Conservation (phyloP, 2,888 invertebrate species). For the Hydriomena furcata region DNA sequence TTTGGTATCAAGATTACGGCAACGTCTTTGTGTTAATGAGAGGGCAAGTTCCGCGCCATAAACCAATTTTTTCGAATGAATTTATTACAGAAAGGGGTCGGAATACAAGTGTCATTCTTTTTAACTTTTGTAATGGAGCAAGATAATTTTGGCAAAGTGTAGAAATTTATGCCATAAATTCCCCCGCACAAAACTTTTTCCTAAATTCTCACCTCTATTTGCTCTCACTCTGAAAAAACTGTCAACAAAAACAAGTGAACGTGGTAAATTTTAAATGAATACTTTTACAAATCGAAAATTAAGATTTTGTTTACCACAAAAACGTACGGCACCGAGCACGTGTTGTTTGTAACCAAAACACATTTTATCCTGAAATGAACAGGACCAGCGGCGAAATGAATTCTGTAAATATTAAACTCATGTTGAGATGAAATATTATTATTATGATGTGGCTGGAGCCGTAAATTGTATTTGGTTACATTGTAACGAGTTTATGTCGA, state of each 20-base stretch:
- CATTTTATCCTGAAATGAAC: conserved; percentile 54
- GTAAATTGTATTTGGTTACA: conserved; percentile 80
- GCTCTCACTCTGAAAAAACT: conserved; percentile 19
- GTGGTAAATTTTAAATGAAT: conserved; percentile 32
- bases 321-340: conserved; percentile 39
- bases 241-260: conserved; percentile 25
- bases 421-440: conserved; percentile 71
- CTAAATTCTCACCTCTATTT: conserved; percentile 22
- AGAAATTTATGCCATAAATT: conserved; percentile 9
- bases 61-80: conserved; percentile 68
- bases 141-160: conserved; percentile 16
- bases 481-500: conserved; percentile 77
- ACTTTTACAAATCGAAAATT: conserved; percentile 47
- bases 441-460: conserved; percentile 69
- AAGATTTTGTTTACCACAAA: conserved; percentile 47
- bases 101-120: conserved; percentile 41
- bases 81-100: conserved; percentile 64
- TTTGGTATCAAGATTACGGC: conserved; percentile 60
- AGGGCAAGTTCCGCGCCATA: conserved; percentile 61
- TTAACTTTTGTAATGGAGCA: conserved; percentile 25
- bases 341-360: conserved; percentile 35
- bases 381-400: conserved; percentile 48
- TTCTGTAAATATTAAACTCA: conserved; percentile 59
- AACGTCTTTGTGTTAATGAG: conserved; percentile 66
- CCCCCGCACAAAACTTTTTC: conserved; percentile 3